A percentile compares a stretch with the other conserved stretches of the same genome.
phyloP scores from a whole-genome alignment of 2,797 vertebrate genomes.

The Carcharodon carcharias region DNA sequence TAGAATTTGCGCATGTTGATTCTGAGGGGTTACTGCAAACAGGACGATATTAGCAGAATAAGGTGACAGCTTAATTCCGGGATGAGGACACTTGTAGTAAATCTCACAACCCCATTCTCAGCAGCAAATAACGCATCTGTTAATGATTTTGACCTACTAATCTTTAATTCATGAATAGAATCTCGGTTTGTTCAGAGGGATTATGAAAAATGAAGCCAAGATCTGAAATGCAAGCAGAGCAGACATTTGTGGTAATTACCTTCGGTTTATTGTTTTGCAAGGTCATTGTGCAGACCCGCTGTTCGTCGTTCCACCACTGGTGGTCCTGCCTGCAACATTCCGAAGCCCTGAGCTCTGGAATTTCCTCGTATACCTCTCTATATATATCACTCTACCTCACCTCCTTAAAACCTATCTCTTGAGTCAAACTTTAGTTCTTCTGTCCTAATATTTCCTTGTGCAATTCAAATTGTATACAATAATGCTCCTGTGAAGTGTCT shows the following conservation, averaged over 20 bases:
- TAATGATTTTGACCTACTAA: not conserved
- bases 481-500: not conserved
- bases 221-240: not conserved
- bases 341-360: not conserved
- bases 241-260: not conserved
- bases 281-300: not conserved
- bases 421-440: not conserved
- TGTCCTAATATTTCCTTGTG: not conserved
- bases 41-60: not conserved
- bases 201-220: not conserved
- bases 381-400: not conserved
- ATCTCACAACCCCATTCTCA: not conserved
- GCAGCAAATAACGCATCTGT: not conserved
- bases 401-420: not conserved
- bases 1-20: not conserved
- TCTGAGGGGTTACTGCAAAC: not conserved
- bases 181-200: not conserved
- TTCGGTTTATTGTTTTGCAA: not conserved
- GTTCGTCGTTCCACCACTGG: not conserved
- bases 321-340: not conserved
- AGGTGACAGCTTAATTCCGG: not conserved
- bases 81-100: not conserved
- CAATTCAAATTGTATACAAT: not conserved
- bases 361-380: not conserved
- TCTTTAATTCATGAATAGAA: not conserved